Percentiles rank a stretch among this genome's conserved stretches.
Conservation (phyloP, 2,113 vertebrate species). For the Protobothrops mucrosquamatus region DNA sequence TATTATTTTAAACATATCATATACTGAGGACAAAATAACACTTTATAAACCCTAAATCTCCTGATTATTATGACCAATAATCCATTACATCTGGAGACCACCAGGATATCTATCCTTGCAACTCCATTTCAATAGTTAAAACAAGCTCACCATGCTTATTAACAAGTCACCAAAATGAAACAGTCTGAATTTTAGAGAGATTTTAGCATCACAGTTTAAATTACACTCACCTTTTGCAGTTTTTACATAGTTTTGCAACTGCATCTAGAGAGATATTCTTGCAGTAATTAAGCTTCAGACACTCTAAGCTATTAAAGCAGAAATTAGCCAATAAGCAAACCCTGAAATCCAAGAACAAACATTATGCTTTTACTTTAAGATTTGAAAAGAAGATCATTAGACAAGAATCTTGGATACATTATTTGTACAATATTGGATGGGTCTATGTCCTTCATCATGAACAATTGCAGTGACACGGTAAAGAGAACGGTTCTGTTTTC, state of each 20-base stretch:
- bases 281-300: constrained; percentile 70
- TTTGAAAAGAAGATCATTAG: not conserved
- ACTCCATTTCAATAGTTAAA: not conserved
- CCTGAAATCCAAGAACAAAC: constrained; percentile 31
- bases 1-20: not conserved
- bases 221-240: constrained; percentile 44
- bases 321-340: constrained; percentile 61
- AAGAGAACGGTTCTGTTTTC: not conserved
- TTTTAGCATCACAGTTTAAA: not conserved
- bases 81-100: not conserved
- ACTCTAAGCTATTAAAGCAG: constrained; percentile 55
- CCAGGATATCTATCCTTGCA: not conserved
- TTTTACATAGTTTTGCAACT: constrained; percentile 55
- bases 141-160: not conserved
- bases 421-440: not conserved
- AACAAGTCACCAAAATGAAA: not conserved
- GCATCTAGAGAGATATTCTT: constrained; percentile 48
- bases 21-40: not conserved
- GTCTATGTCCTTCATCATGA: not conserved
- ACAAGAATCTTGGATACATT: not conserved
- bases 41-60: not conserved
- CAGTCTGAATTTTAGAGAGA: not conserved
- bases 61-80: not conserved
- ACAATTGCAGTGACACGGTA: not conserved
- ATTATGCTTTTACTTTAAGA: not conserved